Base-by-base conservation (phyloP, 2,888 invertebrate species). In the Cerastoderma edule region DNA sequence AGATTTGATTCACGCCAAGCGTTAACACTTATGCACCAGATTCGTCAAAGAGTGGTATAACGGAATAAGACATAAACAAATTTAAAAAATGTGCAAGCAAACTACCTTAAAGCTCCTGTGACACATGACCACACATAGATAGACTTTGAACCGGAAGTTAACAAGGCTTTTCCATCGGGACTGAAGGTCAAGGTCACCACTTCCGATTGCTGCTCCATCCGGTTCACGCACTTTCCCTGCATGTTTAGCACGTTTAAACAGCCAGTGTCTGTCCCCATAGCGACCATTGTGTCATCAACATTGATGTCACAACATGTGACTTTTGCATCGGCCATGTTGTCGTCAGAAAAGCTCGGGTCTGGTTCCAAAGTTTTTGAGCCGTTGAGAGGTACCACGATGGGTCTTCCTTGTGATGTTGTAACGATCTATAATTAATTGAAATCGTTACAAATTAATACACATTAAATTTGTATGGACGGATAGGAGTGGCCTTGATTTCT, bases 61-160 rank as follows among this genome's bases (percentile, higher is more conserved):
- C n/a, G n/a, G n/a, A n/a, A n/a, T n/a, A n/a, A n/a, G n/a, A n/a
- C n/a, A n/a, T n/a, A n/a, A n/a, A n/a, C n/a, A n/a, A n/a, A n/a
- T n/a, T n/a, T n/a, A n/a, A n/a, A n/a, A n/a, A n/a, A n/a, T n/a
- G n/a, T n/a, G n/a, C n/a, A n/a, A n/a, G n/a, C n/a, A n/a, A n/a
- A n/a, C n/a, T n/a, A 78, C 77, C 56, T 76, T 67, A 71, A 60
- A 30, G 48, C 33, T 16, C 88, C 89, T 50, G 84, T 72, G 8
- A 63, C n/a, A 66, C 86, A 65, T 19, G 78, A 84, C 89, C 89
- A 89, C 19, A 89, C 78, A 67, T 88, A 87, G 6, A 90, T 83
- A 16, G 85, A 84, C 32, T 84, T 74, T 73, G 83, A 89, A 10
- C 89, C 89, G 22, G 83, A 79, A 0, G 90, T 87, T 44, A 89